Evolutionary conservation across 2,888 invertebrate species (phyloP).

Genomic region (Ichneumon xanthorius): DNA sequence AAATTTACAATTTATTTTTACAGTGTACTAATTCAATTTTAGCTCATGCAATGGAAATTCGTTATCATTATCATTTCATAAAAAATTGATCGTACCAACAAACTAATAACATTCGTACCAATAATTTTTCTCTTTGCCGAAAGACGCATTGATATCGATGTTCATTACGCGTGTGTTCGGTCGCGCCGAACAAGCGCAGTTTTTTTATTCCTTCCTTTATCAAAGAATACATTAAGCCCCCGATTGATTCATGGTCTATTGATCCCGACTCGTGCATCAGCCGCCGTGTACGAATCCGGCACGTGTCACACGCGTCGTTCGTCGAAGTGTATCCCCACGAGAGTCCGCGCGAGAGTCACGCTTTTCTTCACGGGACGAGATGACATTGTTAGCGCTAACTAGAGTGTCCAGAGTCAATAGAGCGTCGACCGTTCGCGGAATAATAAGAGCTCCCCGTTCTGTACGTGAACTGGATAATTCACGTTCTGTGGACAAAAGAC

Average conservation of each 20-base stretch:
- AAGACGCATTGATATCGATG: no score
- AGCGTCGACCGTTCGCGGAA: constrained; percentile 60
- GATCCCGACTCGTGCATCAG: not conserved
- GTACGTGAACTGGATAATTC: constrained; percentile 69
- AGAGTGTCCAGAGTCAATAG: constrained; percentile 63
- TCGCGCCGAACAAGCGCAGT: no score
- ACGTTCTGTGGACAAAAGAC: constrained; percentile 3
- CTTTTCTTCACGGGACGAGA: constrained; percentile 57
- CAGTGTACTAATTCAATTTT: no score
- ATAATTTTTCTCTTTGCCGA: no score
- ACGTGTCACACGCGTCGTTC: constrained; percentile 25
- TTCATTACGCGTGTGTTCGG: no score
- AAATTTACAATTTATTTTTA: no score
- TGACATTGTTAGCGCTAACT: constrained; percentile 69
- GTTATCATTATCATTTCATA: no score
- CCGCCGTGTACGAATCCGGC: not conserved
- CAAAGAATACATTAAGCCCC: not conserved
- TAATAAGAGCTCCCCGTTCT: constrained; percentile 61
- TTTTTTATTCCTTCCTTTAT: no score
- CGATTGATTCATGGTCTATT: constrained; percentile 18
- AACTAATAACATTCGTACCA: no score
- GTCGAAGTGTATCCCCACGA: constrained; percentile 14
- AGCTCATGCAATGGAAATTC: no score
- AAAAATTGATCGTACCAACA: no score
- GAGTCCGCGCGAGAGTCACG: constrained; percentile 37